Base-by-base conservation (phyloP, 1,140 invertebrate species). In the Proctacanthus coquilletti region DNA sequence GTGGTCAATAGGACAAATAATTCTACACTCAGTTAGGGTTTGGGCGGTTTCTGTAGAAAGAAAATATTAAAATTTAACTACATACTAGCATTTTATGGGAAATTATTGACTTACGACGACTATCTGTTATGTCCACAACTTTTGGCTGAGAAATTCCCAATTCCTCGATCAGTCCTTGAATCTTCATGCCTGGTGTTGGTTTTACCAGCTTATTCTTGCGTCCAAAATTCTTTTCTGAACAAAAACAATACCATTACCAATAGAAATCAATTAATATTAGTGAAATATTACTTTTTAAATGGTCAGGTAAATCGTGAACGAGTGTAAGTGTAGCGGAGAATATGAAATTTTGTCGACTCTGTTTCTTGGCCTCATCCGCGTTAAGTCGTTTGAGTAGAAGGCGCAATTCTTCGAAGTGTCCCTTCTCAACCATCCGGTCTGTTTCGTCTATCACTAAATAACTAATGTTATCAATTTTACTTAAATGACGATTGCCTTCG, bases 391-490 rank as follows among this genome's bases (percentile, higher is more conserved):
- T 78, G 1, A 98, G 55, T 10, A 99, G 63, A 21, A 77, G 70
- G 21, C 82, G 69, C 2, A 99, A 57, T 62, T 99, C 94, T 50
- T 87, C 74, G 66, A 98, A 99, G 63, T 99, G 94, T 13, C 88
- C 88, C 45, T 79, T 82, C 53, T 98, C 94, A 13, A 97, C 66
- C 93, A 99, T 98, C 46, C 95, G 70, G 63, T 99, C 96, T 0
- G 94, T 95, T 71, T 99, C 96, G 63, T 99, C 96, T 41, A 99
- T 86, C 1, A 88, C 93, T 39, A 98, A 63, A 60, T 77, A 89
- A 73, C 71, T 81, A 10, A 86, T 71, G 34, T 72, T 62, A 38
- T 74, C 53, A 5, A 88, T 51, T 53, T 80, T 74, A 38, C 65
- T 71, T 10, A 91, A 63, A 66, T 87, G 83, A 14, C 65, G 52